These are phyloP conservation scores for Ceratotherium simum DNA, from an alignment of 2,113 vertebrate species.

Conservation along the genomic window DNA sequence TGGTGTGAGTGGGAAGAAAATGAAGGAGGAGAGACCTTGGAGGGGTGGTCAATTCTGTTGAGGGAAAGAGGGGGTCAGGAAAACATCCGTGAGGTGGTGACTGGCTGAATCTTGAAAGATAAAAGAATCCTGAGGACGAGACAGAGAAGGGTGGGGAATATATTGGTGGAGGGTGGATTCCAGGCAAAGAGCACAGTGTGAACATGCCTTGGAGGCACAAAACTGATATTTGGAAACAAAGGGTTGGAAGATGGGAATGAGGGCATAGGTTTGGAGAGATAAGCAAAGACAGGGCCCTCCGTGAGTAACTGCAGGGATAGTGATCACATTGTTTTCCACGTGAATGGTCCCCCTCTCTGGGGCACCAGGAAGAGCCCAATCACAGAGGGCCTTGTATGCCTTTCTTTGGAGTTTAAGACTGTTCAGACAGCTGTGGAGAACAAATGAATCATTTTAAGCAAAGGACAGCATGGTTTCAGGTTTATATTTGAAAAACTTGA, in stretches of 20 bases:
- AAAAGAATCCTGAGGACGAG: background rate
- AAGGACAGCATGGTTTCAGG: background rate
- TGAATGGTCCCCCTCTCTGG: background rate
- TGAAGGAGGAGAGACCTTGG: background rate
- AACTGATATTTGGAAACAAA: background rate
- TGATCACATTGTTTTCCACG: background rate
- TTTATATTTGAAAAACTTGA: background rate
- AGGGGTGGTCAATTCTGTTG: background rate
- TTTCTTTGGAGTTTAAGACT: background rate
- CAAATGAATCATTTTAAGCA: background rate
- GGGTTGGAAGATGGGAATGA: background rate
- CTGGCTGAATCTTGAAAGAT: background rate
- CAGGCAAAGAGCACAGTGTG: background rate
- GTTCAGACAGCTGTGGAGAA: background rate
- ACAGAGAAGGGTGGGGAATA: background rate
- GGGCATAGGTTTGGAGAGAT: background rate
- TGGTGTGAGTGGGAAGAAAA: background rate
- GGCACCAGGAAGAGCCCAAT: background rate
- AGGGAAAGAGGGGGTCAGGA: background rate
- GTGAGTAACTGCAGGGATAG: background rate
- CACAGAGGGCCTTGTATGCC: background rate
- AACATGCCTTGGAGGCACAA: slow-evolving; percentile 22
- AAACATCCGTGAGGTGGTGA: background rate
- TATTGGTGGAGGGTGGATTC: background rate
- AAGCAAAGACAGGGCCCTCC: background rate